Evolutionary conservation across 2,113 vertebrate species (phyloP), one percentile per base, ranked within the genome.

Genomic region (Myotis lucifugus): DNA sequence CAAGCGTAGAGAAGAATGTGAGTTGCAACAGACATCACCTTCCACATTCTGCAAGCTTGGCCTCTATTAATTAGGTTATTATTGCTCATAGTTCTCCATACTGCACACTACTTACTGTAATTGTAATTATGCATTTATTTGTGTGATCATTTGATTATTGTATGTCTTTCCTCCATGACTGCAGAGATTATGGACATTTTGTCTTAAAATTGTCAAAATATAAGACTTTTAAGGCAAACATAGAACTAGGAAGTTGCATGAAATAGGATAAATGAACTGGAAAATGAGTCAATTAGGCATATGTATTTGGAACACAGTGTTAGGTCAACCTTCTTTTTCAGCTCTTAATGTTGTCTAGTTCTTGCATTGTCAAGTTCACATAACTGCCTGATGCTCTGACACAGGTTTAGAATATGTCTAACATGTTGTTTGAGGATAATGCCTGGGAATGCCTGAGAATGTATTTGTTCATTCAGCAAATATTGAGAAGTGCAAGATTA

Each of bases 281-380:
- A 83, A 83, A 88, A 70, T 87, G 12, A 95, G 46, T 74, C 14
- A 27, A 78, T 25, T 86, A 56, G 54, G 19, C 37, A 61, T 42
- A 50, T 83, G 88, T 74, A 74, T 86, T 93, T 84, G 64, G n/a
- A 92, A 72, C 3, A 59, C 19, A 70, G 8, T 32, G 88, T 92
- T 93, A 70, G 79, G 37, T 77, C 46, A 81, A 11, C 19, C 59
- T 92, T 46, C 37, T 46, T 82, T 94, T 95, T 93, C n/a, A 86
- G 19, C 56, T 72, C 42, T 96, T 93, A 56, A 59, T 84, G 79
- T 96, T 87, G 37, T 81, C 37, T 95, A 42, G 11, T 82, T 93
- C 18, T 96, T 90, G 8, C 18, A 70, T 46, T 48, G 73, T 48
- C 64, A 85, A 32, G 37, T 78, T 29, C 85, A 77, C 66, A 9